phyloP scores from a whole-genome alignment of 1,140 invertebrate genomes.

The Bursaphelenchus mucronatus region DNA sequence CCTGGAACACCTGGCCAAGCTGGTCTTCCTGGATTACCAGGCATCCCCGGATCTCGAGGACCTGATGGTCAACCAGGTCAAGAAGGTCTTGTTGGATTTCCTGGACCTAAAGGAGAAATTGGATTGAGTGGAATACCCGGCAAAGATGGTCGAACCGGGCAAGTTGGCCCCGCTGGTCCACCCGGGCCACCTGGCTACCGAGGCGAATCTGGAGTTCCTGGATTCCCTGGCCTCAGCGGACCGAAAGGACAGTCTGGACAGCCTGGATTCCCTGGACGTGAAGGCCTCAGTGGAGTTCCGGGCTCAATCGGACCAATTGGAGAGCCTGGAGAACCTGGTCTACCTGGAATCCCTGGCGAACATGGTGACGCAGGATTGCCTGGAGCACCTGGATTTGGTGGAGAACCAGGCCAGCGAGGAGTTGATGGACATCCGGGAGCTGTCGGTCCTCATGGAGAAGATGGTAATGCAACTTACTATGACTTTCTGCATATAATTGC shows the following conservation, averaged over 20 bases:
- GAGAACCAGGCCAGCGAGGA: constrained; percentile 33
- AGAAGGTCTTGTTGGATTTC: constrained; percentile 26
- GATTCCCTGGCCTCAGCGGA: constrained; percentile 41
- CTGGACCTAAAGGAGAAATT: constrained; percentile 40
- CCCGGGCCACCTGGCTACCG: constrained; percentile 48
- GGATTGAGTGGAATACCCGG: constrained; percentile 15
- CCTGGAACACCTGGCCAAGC: constrained; percentile 34
- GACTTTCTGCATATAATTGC: no score
- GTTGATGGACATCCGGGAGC: constrained; percentile 37
- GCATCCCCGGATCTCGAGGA: not conserved
- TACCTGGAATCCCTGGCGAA: constrained; percentile 27
- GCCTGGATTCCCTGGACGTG: constrained; percentile 40
- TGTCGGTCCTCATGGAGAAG: constrained; percentile 25
- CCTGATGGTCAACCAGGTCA: constrained; percentile 22
- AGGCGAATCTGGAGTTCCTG: constrained; percentile 42
- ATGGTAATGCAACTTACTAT: constrained; percentile 23
- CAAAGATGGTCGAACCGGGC: constrained; percentile 17
- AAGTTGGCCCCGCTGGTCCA: constrained; percentile 42
- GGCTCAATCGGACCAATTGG: constrained; percentile 21
- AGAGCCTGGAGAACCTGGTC: constrained; percentile 39
- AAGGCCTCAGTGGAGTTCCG: constrained; percentile 40
- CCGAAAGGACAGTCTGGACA: constrained; percentile 31
- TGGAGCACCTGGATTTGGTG: constrained; percentile 25
- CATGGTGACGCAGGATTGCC: constrained; percentile 25
- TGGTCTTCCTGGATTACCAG: constrained; percentile 22